Percentiles rank a stretch among this genome's conserved stretches.
Evolutionary conservation across 2,113 vertebrate species (phyloP).

Genomic region (Agapornis roseicollis): DNA sequence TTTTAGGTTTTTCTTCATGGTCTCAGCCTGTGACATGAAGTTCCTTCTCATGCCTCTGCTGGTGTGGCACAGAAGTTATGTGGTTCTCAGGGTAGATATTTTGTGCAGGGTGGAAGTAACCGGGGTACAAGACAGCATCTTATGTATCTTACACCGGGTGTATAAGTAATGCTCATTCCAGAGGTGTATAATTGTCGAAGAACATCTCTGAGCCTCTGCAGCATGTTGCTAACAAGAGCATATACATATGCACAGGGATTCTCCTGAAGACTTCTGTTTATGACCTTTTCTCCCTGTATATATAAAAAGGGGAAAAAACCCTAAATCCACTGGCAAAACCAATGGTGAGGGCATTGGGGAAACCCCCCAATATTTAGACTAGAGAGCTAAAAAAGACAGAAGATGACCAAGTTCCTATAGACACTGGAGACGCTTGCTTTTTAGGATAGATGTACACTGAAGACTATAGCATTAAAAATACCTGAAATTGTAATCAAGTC

Average conservation of each 20-base stretch:
- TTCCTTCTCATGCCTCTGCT: too few species aligned
- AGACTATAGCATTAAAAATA: neutral
- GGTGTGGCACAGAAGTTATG: fast-evolving
- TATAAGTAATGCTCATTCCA: neutral
- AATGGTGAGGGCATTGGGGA: neutral
- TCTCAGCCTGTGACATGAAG: neutral
- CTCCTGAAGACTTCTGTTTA: neutral
- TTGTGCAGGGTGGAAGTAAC: neutral
- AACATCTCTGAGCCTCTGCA: neutral
- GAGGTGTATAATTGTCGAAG: fast-evolving
- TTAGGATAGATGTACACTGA: neutral
- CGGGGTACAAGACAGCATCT: neutral
- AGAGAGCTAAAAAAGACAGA: neutral
- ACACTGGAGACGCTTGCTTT: neutral
- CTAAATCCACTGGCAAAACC: neutral
- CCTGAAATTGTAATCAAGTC: neutral
- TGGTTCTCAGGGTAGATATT: neutral
- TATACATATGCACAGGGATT: fast-evolving
- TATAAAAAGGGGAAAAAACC: neutral
- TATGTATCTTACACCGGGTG: too few species aligned
- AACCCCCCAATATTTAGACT: neutral
- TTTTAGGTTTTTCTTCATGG: neutral
- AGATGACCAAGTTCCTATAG: neutral
- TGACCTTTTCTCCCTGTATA: neutral
- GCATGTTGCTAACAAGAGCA: fast-evolving